Percentiles rank a stretch among this genome's conserved stretches.
Conservation (phyloP, 2,797 vertebrate genomes). For the Paedocypris micromegethes region DNA sequence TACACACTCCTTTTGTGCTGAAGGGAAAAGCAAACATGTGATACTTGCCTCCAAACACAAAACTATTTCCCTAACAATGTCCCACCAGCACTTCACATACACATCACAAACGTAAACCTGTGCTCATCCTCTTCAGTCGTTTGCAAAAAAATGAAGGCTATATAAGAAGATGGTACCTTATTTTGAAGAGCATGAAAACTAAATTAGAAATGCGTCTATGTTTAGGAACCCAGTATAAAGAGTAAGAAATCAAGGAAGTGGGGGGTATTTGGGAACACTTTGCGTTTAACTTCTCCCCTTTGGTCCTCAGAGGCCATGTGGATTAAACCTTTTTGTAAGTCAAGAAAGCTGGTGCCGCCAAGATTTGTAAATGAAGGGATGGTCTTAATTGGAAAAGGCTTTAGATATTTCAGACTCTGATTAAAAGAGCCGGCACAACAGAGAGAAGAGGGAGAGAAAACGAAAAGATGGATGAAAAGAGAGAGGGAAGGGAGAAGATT, state of each 20-base stretch:
- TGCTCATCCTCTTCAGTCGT: neutral
- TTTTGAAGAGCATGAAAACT: too few species aligned
- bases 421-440: conserved; percentile 63
- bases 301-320: conserved; percentile 30
- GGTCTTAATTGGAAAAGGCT: conserved; percentile 70
- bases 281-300: conserved; percentile 51
- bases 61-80: conserved; percentile 32
- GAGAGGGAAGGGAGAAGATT: conserved; percentile 7
- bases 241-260: too few species aligned
- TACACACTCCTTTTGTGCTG: conserved; percentile 24
- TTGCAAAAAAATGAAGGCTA: too few species aligned
- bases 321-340: conserved; percentile 47
- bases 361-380: conserved; percentile 46
- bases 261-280: conserved; percentile 39
- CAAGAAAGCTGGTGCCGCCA: conserved; percentile 35
- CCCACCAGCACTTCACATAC: conserved; percentile 41
- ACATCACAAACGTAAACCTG: conserved; percentile 22
- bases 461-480: conserved; percentile 6
- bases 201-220: too few species aligned
- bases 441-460: conserved; percentile 24
- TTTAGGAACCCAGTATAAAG: too few species aligned
- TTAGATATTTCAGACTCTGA: conserved; percentile 65
- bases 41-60: conserved; percentile 27
- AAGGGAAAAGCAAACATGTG: conserved; percentile 13
- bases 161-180: too few species aligned